Conservation (phyloP, 2,797 vertebrate species). For the Garrulus glandarius region DNA sequence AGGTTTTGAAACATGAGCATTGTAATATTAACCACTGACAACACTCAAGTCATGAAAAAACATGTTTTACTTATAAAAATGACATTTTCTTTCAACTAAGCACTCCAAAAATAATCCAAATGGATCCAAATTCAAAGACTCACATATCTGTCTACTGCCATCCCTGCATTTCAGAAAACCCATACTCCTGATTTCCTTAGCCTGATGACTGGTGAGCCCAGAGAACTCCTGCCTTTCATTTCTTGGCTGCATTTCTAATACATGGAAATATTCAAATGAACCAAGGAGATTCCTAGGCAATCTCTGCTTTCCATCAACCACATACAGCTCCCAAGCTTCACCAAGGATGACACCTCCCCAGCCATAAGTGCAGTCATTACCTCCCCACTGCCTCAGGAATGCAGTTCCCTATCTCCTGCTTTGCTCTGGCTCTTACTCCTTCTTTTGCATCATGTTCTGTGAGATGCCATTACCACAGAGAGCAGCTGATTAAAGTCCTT, state of each 20-base stretch:
- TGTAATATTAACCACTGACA: not conserved
- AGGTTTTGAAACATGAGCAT: not conserved
- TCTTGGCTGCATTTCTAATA: not conserved
- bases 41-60: not conserved
- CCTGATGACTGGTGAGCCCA: not conserved
- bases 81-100: not conserved
- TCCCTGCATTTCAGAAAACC: not conserved
- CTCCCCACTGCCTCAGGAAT: constrained; percentile 14
- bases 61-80: not conserved
- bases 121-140: not conserved
- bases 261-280: not conserved
- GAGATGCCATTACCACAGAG: not conserved
- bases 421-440: not conserved
- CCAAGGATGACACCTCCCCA: not conserved
- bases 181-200: not conserved
- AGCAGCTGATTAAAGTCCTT: not conserved
- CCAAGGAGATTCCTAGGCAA: constrained; percentile 5
- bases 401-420: not conserved
- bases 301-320: constrained; percentile 38
- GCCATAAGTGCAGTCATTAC: not conserved
- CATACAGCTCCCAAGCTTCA: not conserved
- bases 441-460: not conserved
- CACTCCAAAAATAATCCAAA: not conserved
- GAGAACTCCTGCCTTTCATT: not conserved
- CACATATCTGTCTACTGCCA: not conserved